Percentiles rank a stretch among this genome's conserved stretches.
These are phyloP conservation scores for Malurus cyaneus DNA, from an alignment of 2,113 vertebrate genomes.

Conservation along the genomic window DNA sequence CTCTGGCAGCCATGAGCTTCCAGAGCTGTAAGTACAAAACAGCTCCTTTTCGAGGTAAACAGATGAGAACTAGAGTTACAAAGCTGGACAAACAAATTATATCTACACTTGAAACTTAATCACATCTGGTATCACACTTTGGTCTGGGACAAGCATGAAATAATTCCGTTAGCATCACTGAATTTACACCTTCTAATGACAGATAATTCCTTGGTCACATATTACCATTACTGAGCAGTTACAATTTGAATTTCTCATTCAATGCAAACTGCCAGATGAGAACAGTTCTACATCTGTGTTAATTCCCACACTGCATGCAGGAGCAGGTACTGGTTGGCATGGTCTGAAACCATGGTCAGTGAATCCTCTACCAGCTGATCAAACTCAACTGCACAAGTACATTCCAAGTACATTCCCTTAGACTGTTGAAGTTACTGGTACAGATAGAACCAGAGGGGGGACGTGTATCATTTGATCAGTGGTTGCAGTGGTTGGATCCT, in stretches of 20 bases:
- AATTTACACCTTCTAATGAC: background rate
- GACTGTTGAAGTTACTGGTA: background rate
- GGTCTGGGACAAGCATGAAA: background rate
- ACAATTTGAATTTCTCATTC: background rate
- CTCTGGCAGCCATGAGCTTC: background rate
- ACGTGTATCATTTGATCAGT: background rate
- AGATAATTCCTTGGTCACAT: background rate
- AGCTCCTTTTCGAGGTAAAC: background rate
- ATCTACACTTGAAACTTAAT: background rate
- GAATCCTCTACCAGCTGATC: background rate
- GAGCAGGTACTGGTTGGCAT: background rate
- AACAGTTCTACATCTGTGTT: background rate
- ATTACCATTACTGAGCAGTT: background rate
- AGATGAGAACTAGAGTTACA: background rate
- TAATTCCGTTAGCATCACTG: background rate
- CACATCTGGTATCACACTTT: background rate
- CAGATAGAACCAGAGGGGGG: background rate
- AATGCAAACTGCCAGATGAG: background rate
- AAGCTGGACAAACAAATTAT: background rate
- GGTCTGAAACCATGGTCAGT: background rate
- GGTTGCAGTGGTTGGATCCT: too few relatives aligned
- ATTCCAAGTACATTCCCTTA: background rate
- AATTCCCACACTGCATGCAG: background rate
- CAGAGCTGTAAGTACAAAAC: background rate
- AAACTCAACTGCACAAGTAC: background rate